These are phyloP conservation scores for Picathartes gymnocephalus DNA, from an alignment of 2,113 vertebrate genomes.

Conservation along the genomic window DNA sequence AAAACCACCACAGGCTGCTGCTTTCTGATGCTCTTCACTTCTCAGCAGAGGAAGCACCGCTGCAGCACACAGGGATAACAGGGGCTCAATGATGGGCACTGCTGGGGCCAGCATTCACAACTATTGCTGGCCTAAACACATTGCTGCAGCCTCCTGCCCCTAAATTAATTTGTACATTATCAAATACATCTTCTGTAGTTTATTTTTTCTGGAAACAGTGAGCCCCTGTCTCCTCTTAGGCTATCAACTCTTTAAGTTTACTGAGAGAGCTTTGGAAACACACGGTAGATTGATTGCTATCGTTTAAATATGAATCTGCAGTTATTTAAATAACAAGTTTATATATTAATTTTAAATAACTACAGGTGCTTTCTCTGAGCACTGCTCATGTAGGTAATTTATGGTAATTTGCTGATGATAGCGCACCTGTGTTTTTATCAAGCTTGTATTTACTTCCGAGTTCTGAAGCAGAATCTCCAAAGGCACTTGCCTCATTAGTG, in stretches of 20 bases:
- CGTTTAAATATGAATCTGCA: neutral
- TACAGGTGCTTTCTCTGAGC: slow-evolving; percentile 42
- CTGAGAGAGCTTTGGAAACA: neutral
- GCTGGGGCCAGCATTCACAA: neutral
- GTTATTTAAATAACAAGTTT: slow-evolving; percentile 1
- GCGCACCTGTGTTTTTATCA: slow-evolving; percentile 57
- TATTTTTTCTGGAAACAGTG: neutral
- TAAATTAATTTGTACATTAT: neutral
- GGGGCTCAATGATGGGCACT: accelerated
- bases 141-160: neutral
- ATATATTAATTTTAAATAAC: slow-evolving; percentile 32
- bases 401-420: slow-evolving; percentile 44
- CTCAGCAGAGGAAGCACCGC: neutral
- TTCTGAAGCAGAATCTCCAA: slow-evolving; percentile 61
- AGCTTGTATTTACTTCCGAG: slow-evolving; percentile 59
- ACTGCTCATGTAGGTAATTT: slow-evolving; percentile 14
- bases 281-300: neutral
- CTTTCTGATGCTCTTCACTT: neutral
- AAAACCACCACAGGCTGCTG: slow-evolving; percentile 38
- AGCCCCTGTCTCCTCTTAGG: neutral
- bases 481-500: slow-evolving; percentile 56
- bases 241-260: neutral
- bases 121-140: neutral
- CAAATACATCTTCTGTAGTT: neutral
- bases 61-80: accelerated